phyloP scores from a whole-genome alignment of 2,888 invertebrate species.

The Pyrrhia umbra region DNA sequence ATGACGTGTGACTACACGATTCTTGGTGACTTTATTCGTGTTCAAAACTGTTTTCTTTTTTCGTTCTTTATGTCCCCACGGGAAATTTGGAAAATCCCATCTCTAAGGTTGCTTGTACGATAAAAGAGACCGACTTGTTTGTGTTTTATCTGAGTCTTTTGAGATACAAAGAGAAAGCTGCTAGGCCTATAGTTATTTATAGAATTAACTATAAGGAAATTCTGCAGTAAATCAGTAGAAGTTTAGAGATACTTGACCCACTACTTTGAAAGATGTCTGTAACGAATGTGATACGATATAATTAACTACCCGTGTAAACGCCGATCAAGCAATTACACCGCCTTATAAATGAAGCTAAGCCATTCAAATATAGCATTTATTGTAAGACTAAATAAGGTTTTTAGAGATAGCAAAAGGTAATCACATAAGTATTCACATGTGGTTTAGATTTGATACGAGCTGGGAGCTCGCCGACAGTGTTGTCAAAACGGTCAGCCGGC shows the following conservation, averaged over 20 bases:
- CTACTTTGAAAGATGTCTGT: conserved; percentile 23
- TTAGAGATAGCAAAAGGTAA: conserved; percentile 32
- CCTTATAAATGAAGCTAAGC: conserved; percentile 15
- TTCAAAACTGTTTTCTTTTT: conserved; percentile 40
- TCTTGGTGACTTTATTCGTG: conserved; percentile 14
- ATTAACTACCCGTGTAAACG: conserved; percentile 73
- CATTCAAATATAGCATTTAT: conserved; percentile 45
- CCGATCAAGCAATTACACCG: conserved; percentile 53
- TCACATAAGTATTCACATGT: conserved; percentile 62
- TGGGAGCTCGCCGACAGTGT: conserved; percentile 65
- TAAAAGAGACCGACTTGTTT: conserved; percentile 31
- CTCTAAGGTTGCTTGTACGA: conserved; percentile 21
- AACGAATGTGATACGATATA: conserved; percentile 55
- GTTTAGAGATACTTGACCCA: conserved; percentile 43
- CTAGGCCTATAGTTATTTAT: conserved; percentile 13
- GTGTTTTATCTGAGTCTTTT: conserved; percentile 6
- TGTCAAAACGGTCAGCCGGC: conserved; percentile 66
- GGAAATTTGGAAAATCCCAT: conserved; percentile 47
- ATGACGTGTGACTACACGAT: conserved; percentile 9
- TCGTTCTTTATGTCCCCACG: conserved; percentile 33
- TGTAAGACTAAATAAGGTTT: conserved; percentile 18
- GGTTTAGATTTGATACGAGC: conserved; percentile 57
- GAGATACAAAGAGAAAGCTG: conserved; percentile 25
- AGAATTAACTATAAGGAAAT: neutral
- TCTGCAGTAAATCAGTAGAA: conserved; percentile 31